Evolutionary conservation across 2,888 invertebrate genomes (phyloP), one percentile per base, ranked within the genome.

Genomic region (Apoda limacodes): DNA sequence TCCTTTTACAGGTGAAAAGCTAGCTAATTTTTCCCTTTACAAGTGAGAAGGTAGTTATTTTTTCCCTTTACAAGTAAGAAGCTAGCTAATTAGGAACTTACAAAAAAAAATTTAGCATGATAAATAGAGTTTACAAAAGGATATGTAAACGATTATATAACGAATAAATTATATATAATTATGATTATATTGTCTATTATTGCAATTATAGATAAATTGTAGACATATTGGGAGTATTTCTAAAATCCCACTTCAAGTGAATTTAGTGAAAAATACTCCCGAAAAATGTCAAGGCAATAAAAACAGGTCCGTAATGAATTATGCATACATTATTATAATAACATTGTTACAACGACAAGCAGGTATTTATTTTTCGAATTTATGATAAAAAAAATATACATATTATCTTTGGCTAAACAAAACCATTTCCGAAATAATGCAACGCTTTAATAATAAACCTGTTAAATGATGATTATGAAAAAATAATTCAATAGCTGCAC

Each of bases 41-140:
- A n/a, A n/a, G n/a, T n/a, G n/a, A n/a, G n/a, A n/a, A n/a, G n/a
- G n/a, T 17, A 17, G 5, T 17, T 5, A 17, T 5, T 6, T 6
- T 17, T 45, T 50, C 51, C 48, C 56, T 65, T 60, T 63, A 64
- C 60, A 64, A 62, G 58, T 62, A 65, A 64, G 61, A 66, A 67
- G 70, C 64, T 71, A 74, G 71, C 74, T 75, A 72, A 71, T 72
- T 78, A 80, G 78, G 78, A 80, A 80, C 78, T 78, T 74, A 74
- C 60, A 70, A 68, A 64, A 70, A 70, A 68, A 70, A 65, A 59
- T 59, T 55, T 67, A n/a, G n/a, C n/a, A n/a, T n/a, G n/a, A n/a
- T n/a, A 75, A 75, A 75, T 74, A 75, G 65, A 61, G 60, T 48
- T 66, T 63, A 63, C 49, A 54, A 55, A 43, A 54, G 46, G 50